Evolutionary conservation across 2,797 vertebrate genomes (phyloP).

Genomic region (Sternarchorhynchus goeldii): DNA sequence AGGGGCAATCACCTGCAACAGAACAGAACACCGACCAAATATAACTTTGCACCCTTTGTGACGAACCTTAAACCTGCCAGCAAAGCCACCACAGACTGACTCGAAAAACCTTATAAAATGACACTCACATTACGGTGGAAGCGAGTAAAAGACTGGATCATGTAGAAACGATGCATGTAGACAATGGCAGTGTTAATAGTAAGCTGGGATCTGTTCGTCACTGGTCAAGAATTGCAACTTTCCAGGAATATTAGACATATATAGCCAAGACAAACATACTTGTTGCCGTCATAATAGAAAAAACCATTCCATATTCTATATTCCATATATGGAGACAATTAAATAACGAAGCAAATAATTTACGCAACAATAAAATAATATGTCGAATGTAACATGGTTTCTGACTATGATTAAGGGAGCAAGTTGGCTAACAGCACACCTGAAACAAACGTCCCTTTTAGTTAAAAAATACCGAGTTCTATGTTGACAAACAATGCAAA

Average conservation of each 20-base stretch:
- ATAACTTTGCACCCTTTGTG: not conserved
- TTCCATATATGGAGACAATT: too few species aligned
- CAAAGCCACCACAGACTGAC: not conserved
- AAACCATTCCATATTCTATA: too few species aligned
- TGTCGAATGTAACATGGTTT: conserved; percentile 35
- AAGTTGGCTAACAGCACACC: not conserved
- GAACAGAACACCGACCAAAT: not conserved
- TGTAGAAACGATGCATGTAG: conserved; percentile 99
- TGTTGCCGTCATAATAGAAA: too few species aligned
- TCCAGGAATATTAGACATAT: not conserved
- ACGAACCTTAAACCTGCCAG: not conserved
- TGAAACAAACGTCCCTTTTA: not conserved
- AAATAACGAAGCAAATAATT: too few species aligned
- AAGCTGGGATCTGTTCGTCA: conserved; percentile 87
- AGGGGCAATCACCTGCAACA: conserved; percentile 88
- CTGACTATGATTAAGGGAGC: not conserved
- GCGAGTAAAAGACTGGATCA: conserved; percentile 98
- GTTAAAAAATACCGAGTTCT: too few species aligned
- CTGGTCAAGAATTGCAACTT: conserved; percentile 60
- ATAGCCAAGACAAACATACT: conserved; percentile 17
- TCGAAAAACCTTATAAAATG: not conserved
- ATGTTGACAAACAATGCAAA: too few species aligned
- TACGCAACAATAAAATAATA: not conserved
- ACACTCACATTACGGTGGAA: conserved; percentile 97
- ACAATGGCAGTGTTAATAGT: conserved; percentile 99